Base-by-base conservation (phyloP, 2,797 vertebrate genomes). In the Sitta carolinensis region DNA sequence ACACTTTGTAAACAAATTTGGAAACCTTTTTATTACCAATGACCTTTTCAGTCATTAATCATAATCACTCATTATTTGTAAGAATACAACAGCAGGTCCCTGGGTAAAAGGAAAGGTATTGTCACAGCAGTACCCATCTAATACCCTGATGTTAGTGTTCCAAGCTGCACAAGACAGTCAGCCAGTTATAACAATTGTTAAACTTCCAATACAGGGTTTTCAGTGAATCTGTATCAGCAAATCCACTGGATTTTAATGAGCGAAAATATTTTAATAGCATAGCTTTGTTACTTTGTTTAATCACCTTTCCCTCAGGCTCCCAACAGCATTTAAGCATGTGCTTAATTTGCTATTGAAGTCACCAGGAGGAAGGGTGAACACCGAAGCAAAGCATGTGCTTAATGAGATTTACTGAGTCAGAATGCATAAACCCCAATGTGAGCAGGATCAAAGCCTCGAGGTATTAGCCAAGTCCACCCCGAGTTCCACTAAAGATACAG, bases 341-440 rank as follows among this genome's bases (percentile, higher is more conserved):
- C 84, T 76, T 91, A 86, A 93, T 92, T 93, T 94, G 82, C 87
- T 87, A 17, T 4, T 80, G 84, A 88, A 95, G 87, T 87, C 89
- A 85, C 83, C 36, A 89, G 89, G 87, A 94, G 3, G 38, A 85
- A 22, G 14, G 64, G 76, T 58, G 89, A 94, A 75, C 43, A 59
- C 51, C 87, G 52, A n/a, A 93, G 66, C 87, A 64, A 83, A 96
- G 92, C 72, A 58, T 26, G 51, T 54, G 79, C 82, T 80, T 96
- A 96, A 96, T 89, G 87, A 94, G 94, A 94, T 96, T 94, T 91
- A 92, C 82, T 58, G 79, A 85, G 87, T 85, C 89, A 94, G 73
- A 96, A 96, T 34, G 82, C 4, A 1, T 70, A 74, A 96, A 96
- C 83, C 42, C 42, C 11, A 2, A 54, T 55, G 82, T 85, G 87